Evolutionary conservation across 2,113 vertebrate genomes (phyloP).

Genomic region (Calypte anna): DNA sequence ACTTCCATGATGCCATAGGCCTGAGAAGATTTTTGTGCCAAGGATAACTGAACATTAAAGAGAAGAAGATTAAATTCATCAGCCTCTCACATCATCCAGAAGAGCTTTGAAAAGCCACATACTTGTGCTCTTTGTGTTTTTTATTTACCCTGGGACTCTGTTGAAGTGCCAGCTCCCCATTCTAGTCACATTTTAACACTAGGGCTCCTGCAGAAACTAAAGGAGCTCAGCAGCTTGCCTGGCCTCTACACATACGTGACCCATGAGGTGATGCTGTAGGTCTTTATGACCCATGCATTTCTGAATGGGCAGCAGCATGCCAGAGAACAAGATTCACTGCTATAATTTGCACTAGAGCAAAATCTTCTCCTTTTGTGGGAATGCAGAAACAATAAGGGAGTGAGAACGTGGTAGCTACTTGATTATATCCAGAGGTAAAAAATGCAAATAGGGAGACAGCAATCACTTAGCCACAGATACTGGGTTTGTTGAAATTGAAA

Average conservation of each 20-base stretch:
- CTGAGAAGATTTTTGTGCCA: not conserved
- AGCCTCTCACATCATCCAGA: conserved; percentile 21
- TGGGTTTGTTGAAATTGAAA: not conserved
- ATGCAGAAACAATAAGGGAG: not conserved
- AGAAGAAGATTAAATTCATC: conserved; percentile 27
- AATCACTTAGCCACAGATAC: not conserved
- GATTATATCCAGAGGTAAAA: not conserved
- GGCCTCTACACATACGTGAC: not conserved
- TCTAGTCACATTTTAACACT: not conserved
- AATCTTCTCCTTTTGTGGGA: not conserved
- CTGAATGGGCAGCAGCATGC: not conserved
- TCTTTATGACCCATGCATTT: not conserved
- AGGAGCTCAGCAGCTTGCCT: not conserved
- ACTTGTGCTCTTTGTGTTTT: not conserved
- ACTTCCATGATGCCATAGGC: not conserved
- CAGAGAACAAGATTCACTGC: not conserved
- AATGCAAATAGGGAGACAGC: not conserved
- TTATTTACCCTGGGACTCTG: not conserved
- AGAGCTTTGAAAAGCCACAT: conserved; percentile 10
- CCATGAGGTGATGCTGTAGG: not conserved
- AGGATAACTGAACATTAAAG: conserved; percentile 30
- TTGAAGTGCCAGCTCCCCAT: not conserved
- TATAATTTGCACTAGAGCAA: not conserved
- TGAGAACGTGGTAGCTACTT: not conserved
- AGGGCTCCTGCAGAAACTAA: not conserved